These are phyloP conservation scores for Drosophila subobscura DNA, from an alignment of 1,140 invertebrate genomes.

Conservation along the genomic window DNA sequence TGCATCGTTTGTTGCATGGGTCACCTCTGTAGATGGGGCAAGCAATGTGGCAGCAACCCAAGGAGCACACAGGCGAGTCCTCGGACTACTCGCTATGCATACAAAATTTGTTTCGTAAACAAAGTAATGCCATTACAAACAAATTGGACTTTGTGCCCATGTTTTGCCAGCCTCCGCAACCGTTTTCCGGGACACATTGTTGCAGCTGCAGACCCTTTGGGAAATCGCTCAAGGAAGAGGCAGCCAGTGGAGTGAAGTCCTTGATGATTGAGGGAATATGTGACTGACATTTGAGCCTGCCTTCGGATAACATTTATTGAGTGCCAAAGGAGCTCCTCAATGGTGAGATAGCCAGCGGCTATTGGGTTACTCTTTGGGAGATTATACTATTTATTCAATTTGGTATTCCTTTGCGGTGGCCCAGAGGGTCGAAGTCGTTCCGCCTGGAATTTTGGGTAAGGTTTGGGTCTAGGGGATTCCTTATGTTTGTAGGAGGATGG, in stretches of 20 bases:
- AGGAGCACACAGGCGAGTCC: slow-evolving; percentile 6
- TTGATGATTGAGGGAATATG: slow-evolving; percentile 54
- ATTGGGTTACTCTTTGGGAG: slow-evolving; percentile 42
- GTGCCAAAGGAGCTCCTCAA: slow-evolving; percentile 50
- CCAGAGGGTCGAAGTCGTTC: background rate
- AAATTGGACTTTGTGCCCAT: slow-evolving; percentile 79
- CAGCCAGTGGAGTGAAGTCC: background rate
- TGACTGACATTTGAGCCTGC: slow-evolving; percentile 68
- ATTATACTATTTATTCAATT: slow-evolving; percentile 56
- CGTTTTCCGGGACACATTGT: slow-evolving; percentile 16
- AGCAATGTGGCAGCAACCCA: background rate
- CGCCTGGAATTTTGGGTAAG: background rate
- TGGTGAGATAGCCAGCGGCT: slow-evolving; percentile 26
- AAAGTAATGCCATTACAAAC: slow-evolving; percentile 82
- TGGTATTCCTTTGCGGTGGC: slow-evolving; percentile 23
- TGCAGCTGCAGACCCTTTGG: slow-evolving; percentile 44
- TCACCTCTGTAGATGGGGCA: background rate
- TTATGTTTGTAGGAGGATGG: background rate
- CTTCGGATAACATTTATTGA: slow-evolving; percentile 69
- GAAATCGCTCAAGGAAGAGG: slow-evolving; percentile 56
- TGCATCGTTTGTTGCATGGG: slow-evolving; percentile 43
- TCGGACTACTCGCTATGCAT: slow-evolving; percentile 76
- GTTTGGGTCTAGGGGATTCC: background rate
- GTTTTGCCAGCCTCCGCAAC: slow-evolving; percentile 39
- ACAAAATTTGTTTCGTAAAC: slow-evolving; percentile 81